These are phyloP conservation scores for Pygmarrhopalites habei DNA, from an alignment of 1,140 invertebrate species.

Conservation along the genomic window DNA sequence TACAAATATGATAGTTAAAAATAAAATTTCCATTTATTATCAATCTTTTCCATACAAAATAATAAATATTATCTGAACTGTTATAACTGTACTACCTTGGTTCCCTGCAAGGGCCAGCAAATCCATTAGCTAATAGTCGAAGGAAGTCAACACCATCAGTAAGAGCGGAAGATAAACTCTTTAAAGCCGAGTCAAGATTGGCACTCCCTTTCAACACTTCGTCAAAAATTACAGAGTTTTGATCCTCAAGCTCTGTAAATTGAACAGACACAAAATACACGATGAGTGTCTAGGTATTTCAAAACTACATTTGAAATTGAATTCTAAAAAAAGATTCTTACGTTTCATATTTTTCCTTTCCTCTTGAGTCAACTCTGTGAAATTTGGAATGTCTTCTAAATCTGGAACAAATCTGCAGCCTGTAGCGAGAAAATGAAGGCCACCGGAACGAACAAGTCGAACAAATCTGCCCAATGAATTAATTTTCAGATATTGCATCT, in stretches of 20 bases:
- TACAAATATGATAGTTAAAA: neutral
- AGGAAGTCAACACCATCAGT: slow-evolving; percentile 93
- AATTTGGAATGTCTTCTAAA: slow-evolving; percentile 61
- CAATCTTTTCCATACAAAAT: too few species aligned
- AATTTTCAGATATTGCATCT: too few species aligned
- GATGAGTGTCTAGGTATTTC: too few species aligned
- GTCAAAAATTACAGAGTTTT: too few species aligned
- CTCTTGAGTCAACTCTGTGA: slow-evolving; percentile 46
- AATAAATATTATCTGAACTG: too few species aligned
- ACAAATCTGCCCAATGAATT: too few species aligned
- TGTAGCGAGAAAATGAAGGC: slow-evolving; percentile 82
- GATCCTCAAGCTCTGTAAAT: too few species aligned
- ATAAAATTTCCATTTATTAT: neutral
- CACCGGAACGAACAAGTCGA: slow-evolving; percentile 85
- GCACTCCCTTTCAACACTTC: slow-evolving; percentile 52
- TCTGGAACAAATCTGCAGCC: slow-evolving; percentile 84
- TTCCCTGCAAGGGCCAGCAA: slow-evolving; percentile 78
- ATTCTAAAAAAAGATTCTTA: too few species aligned
- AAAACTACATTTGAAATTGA: too few species aligned
- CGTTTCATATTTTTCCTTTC: neutral
- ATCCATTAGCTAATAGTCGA: slow-evolving; percentile 86
- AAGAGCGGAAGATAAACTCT: slow-evolving; percentile 74
- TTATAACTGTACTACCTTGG: slow-evolving; percentile 42
- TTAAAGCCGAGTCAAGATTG: slow-evolving; percentile 68
- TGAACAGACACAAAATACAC: too few species aligned